Percentiles rank a stretch among this genome's conserved stretches.
Conservation (phyloP, 1,140 invertebrate species). For the Atta texana region DNA sequence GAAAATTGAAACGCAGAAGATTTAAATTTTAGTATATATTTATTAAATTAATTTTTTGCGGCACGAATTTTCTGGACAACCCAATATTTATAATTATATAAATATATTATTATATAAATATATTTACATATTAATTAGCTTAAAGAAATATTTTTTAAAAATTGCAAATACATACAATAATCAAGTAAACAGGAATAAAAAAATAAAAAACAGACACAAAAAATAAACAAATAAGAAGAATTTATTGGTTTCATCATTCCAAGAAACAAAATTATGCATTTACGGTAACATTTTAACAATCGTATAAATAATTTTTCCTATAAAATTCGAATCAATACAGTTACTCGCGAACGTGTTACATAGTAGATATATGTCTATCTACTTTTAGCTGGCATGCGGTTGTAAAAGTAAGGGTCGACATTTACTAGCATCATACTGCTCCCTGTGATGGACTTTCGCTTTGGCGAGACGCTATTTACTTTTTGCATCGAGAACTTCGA, state of each 20-base stretch:
- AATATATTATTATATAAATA: too few species aligned
- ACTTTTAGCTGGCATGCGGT: neutral
- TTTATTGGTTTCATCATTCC: neutral
- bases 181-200: neutral
- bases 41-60: too few species aligned
- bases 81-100: too few species aligned
- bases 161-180: neutral
- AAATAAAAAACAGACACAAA: too few species aligned
- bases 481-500: conserved; percentile 35
- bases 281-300: neutral
- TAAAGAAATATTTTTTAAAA: neutral
- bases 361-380: neutral
- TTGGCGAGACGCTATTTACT: conserved; percentile 11
- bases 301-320: neutral
- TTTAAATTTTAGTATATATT: too few species aligned
- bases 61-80: too few species aligned
- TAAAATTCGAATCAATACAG: neutral
- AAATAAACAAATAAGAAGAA: neutral
- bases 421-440: neutral
- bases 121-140: neutral
- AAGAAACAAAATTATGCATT: neutral
- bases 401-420: neutral
- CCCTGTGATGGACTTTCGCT: neutral
- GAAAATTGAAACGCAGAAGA: too few species aligned
- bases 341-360: neutral